Evolutionary conservation across 2,113 vertebrate species (phyloP), one percentile per base, ranked within the genome.

Genomic region (Stigmatopora nigra): DNA sequence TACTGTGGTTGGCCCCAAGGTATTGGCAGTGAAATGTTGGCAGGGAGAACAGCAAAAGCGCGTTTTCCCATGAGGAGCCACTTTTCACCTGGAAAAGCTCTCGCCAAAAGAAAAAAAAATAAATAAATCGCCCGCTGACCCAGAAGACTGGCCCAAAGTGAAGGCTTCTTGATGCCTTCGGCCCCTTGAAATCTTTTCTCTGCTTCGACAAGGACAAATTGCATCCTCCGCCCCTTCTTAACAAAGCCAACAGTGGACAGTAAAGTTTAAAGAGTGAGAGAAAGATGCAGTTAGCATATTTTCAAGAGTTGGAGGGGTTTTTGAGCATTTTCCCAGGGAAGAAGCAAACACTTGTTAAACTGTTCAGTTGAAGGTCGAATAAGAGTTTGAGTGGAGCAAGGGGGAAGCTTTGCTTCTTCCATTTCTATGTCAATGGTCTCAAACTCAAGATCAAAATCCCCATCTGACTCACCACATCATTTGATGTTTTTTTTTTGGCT

Each of bases 181-280:
- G 75, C 72, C 63, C 58, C 63, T 60, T 53, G 47, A 75, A 73
- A 55, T 71, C 72, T 75, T 83, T 79, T 86, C 78, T 83, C 71
- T 77, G 65, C 69, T 75, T 55, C 83, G 89, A 89, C 87, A 88
- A 88, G 86, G 86, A 90, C 84, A 88, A 87, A 90, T 88, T 84
- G 84, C 72, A 72, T 78, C 70, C 62, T 72, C 73, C 82, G 76
- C 79, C 83, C 79, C 84, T 82, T 46, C 20, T 67, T 82, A 82
- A 83, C 80, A 84, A 86, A 76, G n/a, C 17, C 61, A 17, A 16
- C 78, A 64, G 78, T 41, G 53, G 79, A 84, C 63, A 71, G 64
- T 31, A 64, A 71, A 44, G 68, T 64, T 76, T 53, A 78, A 64
- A 68, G 64, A 76, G 64, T 78, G 73, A 62, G 69, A 71, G 73